Evolutionary conservation across 2,797 vertebrate species (phyloP).

Genomic region (Chiroxiphia lanceolata): DNA sequence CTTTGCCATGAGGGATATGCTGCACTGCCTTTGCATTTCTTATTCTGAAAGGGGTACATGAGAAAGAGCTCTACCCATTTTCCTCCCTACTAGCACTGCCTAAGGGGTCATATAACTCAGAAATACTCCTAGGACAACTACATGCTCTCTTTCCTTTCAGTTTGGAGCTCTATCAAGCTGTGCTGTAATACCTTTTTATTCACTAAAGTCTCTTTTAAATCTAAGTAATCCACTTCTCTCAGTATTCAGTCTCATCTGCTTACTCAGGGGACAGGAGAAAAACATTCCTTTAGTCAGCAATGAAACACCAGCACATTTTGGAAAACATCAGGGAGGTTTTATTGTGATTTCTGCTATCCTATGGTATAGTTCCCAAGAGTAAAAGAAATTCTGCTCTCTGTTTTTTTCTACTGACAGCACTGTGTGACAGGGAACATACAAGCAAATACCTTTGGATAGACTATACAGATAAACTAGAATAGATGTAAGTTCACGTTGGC

Average conservation of each 20-base stretch:
- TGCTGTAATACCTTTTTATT: not conserved
- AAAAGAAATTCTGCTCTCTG: not conserved
- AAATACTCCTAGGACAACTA: not conserved
- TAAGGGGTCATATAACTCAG: not conserved
- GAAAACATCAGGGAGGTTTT: not conserved
- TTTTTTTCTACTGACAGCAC: not conserved
- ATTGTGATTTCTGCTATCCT: not conserved
- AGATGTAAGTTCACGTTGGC: not conserved
- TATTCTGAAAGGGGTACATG: not conserved
- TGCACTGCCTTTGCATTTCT: not conserved
- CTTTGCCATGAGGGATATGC: not conserved
- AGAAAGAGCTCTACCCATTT: not conserved
- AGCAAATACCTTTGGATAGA: not conserved
- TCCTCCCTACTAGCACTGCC: not conserved
- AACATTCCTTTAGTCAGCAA: slow-evolving; percentile 16
- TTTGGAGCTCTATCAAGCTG: not conserved
- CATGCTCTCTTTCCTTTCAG: not conserved
- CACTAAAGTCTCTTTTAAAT: not conserved
- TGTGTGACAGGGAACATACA: not conserved
- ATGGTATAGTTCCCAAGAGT: not conserved
- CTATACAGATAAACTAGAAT: not conserved
- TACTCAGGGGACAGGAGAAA: not conserved
- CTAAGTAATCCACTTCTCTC: not conserved
- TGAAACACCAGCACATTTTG: slow-evolving; percentile 19
- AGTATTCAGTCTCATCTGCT: not conserved